Percentiles rank a stretch among this genome's conserved stretches.
phyloP scores from a whole-genome alignment of 1,140 invertebrate genomes.

The Planococcus citri region DNA sequence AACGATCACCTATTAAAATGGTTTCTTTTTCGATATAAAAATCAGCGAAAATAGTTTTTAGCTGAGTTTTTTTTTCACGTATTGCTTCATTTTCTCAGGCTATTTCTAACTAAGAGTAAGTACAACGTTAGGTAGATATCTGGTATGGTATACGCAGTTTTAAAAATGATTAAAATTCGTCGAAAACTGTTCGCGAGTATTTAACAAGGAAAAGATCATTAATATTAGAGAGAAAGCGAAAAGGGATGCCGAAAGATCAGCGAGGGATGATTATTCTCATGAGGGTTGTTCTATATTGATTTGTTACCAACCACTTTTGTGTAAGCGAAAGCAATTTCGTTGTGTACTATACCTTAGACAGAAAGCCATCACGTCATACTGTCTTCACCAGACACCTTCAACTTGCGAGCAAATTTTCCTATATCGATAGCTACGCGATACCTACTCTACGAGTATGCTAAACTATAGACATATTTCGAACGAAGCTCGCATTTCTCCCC shows the following conservation, averaged over 20 bases:
- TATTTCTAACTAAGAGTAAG: too few relatives aligned
- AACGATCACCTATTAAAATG: not conserved
- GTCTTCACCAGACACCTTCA: conserved; percentile 5
- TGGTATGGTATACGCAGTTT: too few relatives aligned
- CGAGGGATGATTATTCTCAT: not conserved
- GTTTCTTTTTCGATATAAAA: not conserved
- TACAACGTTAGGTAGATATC: too few relatives aligned
- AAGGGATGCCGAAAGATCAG: conserved; percentile 1
- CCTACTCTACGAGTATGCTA: too few relatives aligned
- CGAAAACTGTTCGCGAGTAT: not conserved
- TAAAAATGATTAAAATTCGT: not conserved
- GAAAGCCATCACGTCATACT: conserved; percentile 6
- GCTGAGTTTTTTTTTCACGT: too few relatives aligned
- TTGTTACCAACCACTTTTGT: not conserved
- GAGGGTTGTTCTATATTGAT: conserved; percentile 6
- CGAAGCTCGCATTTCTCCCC: too few relatives aligned
- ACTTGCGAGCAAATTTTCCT: not conserved
- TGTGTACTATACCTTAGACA: conserved; percentile 6
- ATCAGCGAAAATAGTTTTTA: too few relatives aligned
- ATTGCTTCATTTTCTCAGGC: too few relatives aligned
- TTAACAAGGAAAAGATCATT: not conserved
- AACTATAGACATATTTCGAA: conserved; percentile 1
- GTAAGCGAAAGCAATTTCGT: conserved; percentile 1
- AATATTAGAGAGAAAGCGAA: not conserved
- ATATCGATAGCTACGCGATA: not conserved